These are phyloP conservation scores for Macrobrachium rosenbergii DNA, from an alignment of 1,140 invertebrate genomes.

Conservation along the genomic window DNA sequence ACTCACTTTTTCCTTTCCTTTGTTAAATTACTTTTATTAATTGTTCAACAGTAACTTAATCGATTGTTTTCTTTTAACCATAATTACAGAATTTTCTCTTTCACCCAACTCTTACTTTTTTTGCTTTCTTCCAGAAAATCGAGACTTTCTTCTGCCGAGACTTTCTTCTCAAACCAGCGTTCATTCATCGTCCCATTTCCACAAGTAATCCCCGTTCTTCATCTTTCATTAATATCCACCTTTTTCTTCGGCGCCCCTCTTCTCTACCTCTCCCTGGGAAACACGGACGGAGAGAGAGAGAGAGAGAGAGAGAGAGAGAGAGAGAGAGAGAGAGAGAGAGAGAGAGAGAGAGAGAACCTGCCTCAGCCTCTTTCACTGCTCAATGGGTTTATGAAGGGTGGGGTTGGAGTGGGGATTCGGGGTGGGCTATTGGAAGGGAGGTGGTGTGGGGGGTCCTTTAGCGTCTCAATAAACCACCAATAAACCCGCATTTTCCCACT, in stretches of 20 bases:
- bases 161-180: not conserved
- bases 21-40: too few species aligned
- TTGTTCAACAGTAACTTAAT: too few species aligned
- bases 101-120: not conserved
- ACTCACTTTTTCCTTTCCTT: too few species aligned
- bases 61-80: too few species aligned
- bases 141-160: not conserved
- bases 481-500: constrained; percentile 42
- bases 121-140: not conserved
- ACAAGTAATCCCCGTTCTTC: not conserved
- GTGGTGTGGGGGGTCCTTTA: too few species aligned
- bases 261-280: not conserved
- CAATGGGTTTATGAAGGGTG: constrained; percentile 49
- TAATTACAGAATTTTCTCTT: too few species aligned
- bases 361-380: constrained; percentile 29
- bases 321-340: too few species aligned
- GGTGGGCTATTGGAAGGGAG: too few species aligned
- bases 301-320: too few species aligned
- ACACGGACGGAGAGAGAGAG: too few species aligned
- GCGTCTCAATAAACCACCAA: constrained; percentile 42
- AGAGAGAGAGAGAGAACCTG: too few species aligned
- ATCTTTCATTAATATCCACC: not conserved
- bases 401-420: not conserved
- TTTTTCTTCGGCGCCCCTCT: not conserved
- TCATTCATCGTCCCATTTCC: not conserved